phyloP scores from a whole-genome alignment of 2,113 vertebrate genomes.

The Ceyx melanurus region DNA sequence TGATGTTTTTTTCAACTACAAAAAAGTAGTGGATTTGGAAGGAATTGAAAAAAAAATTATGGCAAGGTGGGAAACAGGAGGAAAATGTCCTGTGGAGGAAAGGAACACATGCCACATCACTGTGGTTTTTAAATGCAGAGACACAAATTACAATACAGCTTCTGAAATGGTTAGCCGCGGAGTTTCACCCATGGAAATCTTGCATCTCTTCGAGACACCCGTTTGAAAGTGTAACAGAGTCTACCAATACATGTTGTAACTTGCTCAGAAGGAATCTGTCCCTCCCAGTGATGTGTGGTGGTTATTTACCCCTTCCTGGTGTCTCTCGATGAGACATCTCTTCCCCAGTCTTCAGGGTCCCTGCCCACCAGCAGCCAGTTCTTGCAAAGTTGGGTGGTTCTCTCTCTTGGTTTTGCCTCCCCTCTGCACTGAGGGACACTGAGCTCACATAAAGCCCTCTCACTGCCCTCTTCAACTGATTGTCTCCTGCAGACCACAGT shows the following conservation, averaged over 20 bases:
- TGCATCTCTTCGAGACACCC: neutral
- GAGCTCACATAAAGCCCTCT: neutral
- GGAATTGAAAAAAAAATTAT: neutral
- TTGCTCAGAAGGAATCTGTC: neutral
- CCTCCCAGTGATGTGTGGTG: rapidly evolving
- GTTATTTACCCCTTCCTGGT: neutral
- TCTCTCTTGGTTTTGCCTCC: neutral
- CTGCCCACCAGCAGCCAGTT: neutral
- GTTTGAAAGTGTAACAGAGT: neutral
- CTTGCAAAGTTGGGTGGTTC: neutral
- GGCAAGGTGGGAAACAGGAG: neutral
- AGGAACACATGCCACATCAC: neutral
- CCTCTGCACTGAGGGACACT: neutral
- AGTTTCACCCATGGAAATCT: neutral
- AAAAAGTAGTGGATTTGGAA: neutral
- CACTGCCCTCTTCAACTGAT: neutral
- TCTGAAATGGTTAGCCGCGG: neutral
- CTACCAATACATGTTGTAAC: neutral
- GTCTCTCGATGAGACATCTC: neutral
- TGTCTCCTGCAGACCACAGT: neutral
- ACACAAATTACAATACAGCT: neutral
- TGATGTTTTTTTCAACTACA: neutral
- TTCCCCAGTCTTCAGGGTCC: neutral
- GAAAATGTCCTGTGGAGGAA: neutral
- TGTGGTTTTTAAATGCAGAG: neutral